Evolutionary conservation across 2,888 invertebrate genomes (phyloP).

Genomic region (Sepiola atlantica): DNA sequence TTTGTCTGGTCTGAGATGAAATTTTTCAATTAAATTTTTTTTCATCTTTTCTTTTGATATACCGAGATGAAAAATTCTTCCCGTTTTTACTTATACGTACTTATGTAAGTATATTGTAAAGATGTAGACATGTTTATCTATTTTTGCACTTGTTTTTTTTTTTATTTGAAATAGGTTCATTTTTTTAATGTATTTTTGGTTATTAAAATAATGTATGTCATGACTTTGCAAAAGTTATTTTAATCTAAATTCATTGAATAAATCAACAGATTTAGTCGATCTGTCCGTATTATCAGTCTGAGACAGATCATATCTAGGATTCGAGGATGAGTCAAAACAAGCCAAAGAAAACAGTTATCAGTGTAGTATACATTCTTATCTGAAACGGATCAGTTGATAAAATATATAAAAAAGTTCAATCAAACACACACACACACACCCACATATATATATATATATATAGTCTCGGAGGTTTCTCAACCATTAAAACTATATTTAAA

Average conservation of each 20-base stretch:
- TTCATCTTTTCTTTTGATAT: neutral
- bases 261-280: neutral
- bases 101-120: neutral
- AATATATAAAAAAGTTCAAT: too few relatives aligned
- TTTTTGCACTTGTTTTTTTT: neutral
- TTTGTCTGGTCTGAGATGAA: slow-evolving; percentile 18
- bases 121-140: neutral
- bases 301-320: neutral
- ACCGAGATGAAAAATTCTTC: neutral
- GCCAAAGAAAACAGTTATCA: neutral
- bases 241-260: neutral
- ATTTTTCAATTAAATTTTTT: slow-evolving; percentile 7
- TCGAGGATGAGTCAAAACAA: neutral
- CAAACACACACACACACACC: too few relatives aligned
- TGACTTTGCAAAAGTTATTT: neutral
- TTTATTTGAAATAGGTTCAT: neutral
- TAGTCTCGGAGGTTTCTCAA: too few relatives aligned
- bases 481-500: too few relatives aligned
- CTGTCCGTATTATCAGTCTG: neutral
- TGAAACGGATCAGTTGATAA: too few relatives aligned
- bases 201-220: neutral
- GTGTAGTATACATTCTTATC: too few relatives aligned
- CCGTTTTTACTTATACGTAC: neutral
- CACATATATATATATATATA: too few relatives aligned
- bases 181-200: neutral